Percentiles rank a stretch among this genome's conserved stretches.
phyloP scores from a whole-genome alignment of 2,797 vertebrate species.

The Cossypha polioptera region DNA sequence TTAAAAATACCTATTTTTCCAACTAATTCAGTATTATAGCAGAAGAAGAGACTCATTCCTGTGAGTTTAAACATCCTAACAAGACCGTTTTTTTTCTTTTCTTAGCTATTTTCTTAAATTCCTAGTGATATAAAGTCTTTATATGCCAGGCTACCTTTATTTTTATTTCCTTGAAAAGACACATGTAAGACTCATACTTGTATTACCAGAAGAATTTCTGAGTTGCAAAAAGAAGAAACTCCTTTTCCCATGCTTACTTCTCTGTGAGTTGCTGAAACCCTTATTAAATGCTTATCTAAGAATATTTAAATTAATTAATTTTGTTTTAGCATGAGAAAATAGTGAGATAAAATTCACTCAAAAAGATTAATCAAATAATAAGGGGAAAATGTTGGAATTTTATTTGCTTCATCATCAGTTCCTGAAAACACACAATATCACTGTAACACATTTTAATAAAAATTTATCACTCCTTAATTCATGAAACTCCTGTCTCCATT shows the following conservation, averaged over 20 bases:
- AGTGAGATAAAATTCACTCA: neutral
- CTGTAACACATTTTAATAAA: neutral
- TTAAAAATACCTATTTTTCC: neutral
- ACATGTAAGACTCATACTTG: neutral
- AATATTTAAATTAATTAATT: neutral
- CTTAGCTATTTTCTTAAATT: neutral
- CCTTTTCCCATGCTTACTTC: rapidly evolving
- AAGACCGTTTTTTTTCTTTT: neutral
- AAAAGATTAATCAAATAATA: neutral
- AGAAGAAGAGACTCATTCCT: neutral
- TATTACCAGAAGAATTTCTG: neutral
- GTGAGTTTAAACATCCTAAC: neutral
- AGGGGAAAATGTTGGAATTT: neutral
- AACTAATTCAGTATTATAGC: neutral
- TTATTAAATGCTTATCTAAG: neutral
- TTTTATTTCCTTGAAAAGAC: neutral
- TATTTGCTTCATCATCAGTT: rapidly evolving
- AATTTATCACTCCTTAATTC: neutral
- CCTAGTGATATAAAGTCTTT: neutral
- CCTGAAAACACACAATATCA: neutral
- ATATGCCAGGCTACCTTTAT: neutral
- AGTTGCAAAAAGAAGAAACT: neutral
- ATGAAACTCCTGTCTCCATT: neutral
- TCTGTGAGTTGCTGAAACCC: neutral
- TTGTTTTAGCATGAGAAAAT: neutral